Percentiles rank a stretch among this genome's conserved stretches.
phyloP scores from a whole-genome alignment of 2,888 invertebrate genomes.

The Brachypalpus laphriformis region DNA sequence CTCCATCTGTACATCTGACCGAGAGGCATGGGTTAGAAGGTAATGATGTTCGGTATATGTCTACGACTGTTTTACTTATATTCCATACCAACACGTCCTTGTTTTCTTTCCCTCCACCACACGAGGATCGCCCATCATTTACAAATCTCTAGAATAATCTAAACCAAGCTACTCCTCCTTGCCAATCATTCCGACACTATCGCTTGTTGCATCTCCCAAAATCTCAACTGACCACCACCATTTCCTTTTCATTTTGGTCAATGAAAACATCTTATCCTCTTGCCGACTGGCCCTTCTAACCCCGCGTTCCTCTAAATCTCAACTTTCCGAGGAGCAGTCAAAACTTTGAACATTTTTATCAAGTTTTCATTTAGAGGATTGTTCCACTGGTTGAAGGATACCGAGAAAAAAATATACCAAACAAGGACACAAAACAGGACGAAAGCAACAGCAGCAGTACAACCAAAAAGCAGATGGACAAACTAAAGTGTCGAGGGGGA shows the following conservation, averaged over 20 bases:
- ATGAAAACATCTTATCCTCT: conserved; percentile 39
- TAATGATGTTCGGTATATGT: too few species aligned
- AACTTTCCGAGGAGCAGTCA: conserved; percentile 48
- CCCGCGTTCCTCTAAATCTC: conserved; percentile 11
- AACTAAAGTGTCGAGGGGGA: background rate
- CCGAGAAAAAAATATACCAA: conserved; percentile 18
- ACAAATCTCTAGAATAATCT: too few species aligned
- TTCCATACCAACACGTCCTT: too few species aligned
- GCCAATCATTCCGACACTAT: conserved; percentile 11
- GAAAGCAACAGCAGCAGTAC: conserved; percentile 10
- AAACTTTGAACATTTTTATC: conserved; percentile 69
- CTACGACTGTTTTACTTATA: too few species aligned
- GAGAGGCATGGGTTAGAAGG: too few species aligned
- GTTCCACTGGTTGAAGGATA: conserved; percentile 48
- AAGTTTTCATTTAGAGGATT: conserved; percentile 58
- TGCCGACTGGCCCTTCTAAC: conserved; percentile 14
- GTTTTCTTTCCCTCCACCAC: too few species aligned
- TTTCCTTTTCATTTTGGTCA: conserved; percentile 36
- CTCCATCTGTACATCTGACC: too few species aligned
- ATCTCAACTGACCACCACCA: conserved; percentile 34
- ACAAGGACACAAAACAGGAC: conserved; percentile 35
- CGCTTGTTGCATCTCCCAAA: conserved; percentile 50
- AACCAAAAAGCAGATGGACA: conserved; percentile 63
- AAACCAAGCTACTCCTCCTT: background rate
- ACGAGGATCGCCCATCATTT: too few species aligned